Evolutionary conservation across 2,797 vertebrate species (phyloP), one percentile per base, ranked within the genome.

Genomic region (Crenichthys baileyi): DNA sequence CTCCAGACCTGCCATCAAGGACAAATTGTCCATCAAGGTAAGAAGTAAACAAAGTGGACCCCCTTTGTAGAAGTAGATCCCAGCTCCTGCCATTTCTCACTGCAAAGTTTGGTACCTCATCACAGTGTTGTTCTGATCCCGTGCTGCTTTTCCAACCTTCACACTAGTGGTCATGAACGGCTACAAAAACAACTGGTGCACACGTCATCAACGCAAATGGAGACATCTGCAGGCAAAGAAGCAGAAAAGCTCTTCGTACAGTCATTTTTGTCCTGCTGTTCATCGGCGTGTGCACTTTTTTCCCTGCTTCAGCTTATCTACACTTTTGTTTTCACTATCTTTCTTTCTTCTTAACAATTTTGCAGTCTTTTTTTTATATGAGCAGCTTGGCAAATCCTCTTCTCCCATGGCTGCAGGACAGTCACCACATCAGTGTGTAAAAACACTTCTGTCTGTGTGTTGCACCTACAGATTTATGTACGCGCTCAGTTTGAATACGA

Each of bases 401-500:
- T 75, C 56, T 75, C 63, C 79, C 55, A 0, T 24, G 31, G 26
- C 53, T 12, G 0, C 48, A 46, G 44, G 26, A 16, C 24, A 7
- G 0, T 22, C 50, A 1, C 61, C 61, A 39, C 1, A 1, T 39
- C 55, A 7, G 29, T 15, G 2, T 15, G 29, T 73, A 39, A 26
- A 20, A 7, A 5, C 7, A 5, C 13, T n/a, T 18, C 20, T 72
- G 1, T 41, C 1, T 24, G 67, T 84, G 65, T 80, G 50, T 31
- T 8, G 0, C 70, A 46, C 36, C 91, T 85, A 18, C 95, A 99
- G 98, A 99, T 99, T 90, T 99, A 98, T 82, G 98, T 99, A 77
- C 97, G 98, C 82, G 98, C 98, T 91, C 98, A 99, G 95, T 99
- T 99, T 83, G 98, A 99, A 92, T 99, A 99, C 78, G 98, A 99